Evolutionary conservation across 2,888 invertebrate genomes (phyloP), one percentile per base, ranked within the genome.

Genomic region (Tiliacea citrago): DNA sequence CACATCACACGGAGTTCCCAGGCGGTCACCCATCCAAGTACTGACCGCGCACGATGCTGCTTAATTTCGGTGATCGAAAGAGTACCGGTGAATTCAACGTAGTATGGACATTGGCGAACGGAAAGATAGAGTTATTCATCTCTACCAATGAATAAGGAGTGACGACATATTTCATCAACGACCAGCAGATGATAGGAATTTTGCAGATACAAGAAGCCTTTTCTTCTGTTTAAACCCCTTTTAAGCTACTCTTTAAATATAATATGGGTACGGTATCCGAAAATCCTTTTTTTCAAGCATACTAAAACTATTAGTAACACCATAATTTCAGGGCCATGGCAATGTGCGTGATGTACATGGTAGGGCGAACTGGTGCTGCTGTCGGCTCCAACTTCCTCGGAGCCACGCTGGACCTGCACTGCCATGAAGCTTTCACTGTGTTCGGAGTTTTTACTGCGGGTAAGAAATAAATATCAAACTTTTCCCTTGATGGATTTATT

Each of bases 341-440:
- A 1, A 96, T 98, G 91, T 97, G 97, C 81, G 93, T 97, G 67
- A 97, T 97, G 92, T 97, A 97, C 88, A 97, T 97, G 93, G 96
- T 97, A 63, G 98, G 98, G 0, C 95, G 98, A 47, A 91, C 97
- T 0, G 98, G 98, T 0, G 97, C 97, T 0, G 97, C 97, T 4
- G 92, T 96, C 2, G 97, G 97, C 67, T 97, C 97, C 83, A 92
- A 97, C 78, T 90, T 97, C 2, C 97, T 98, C 55, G 98, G 97
- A 3, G 95, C 97, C 73, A 95, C 97, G 0, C 93, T 98, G 81
- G 97, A 97, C 87, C 92, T 94, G 18, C 96, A 97, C 86, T 97
- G 97, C 83, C 96, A 97, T 79, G 92, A 97, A 9, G 97, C 97
- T 0, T 97, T 98, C 86, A 95, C 97, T 45, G 90, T 96, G 1